phyloP scores from a whole-genome alignment of 2,113 vertebrate species.

The Onychostoma macrolepis region DNA sequence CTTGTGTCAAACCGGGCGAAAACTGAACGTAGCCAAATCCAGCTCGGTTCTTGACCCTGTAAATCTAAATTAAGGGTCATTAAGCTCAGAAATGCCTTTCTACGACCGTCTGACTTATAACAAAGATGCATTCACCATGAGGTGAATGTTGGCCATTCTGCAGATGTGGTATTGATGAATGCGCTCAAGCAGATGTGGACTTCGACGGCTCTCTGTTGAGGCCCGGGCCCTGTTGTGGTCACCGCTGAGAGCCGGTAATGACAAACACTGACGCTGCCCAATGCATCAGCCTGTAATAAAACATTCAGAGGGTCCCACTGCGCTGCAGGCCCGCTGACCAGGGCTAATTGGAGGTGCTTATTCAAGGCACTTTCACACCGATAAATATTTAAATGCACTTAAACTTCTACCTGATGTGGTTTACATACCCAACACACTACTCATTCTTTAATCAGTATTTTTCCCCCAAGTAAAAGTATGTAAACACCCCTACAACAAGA shows the following conservation, averaged over 20 bases:
- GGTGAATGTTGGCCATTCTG: not conserved
- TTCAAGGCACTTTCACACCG: slow-evolving; percentile 30
- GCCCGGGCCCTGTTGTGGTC: not conserved
- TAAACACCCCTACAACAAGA: not conserved
- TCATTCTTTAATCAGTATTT: not conserved
- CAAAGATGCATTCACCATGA: slow-evolving; percentile 17
- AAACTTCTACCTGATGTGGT: slow-evolving; percentile 42
- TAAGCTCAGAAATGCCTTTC: not conserved
- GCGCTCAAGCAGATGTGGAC: not conserved
- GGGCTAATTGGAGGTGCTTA: slow-evolving; percentile 60
- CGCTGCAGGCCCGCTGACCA: slow-evolving; percentile 47
- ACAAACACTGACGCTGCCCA: slow-evolving; percentile 43
- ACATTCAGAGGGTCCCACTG: slow-evolving; percentile 55
- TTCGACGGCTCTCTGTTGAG: not conserved
- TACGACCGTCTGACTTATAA: not conserved
- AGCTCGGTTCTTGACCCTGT: not conserved
- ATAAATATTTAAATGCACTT: slow-evolving; percentile 29
- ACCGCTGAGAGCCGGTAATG: slow-evolving; percentile 38
- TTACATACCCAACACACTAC: not conserved
- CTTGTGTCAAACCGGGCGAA: not conserved
- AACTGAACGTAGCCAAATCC: not conserved
- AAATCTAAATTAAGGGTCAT: slow-evolving; percentile 3
- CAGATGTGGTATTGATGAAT: not conserved
- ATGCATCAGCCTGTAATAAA: slow-evolving; percentile 55
- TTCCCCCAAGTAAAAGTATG: not conserved